phyloP scores from a whole-genome alignment of 1,140 invertebrate genomes.

The Hylyphantes graminicola region DNA sequence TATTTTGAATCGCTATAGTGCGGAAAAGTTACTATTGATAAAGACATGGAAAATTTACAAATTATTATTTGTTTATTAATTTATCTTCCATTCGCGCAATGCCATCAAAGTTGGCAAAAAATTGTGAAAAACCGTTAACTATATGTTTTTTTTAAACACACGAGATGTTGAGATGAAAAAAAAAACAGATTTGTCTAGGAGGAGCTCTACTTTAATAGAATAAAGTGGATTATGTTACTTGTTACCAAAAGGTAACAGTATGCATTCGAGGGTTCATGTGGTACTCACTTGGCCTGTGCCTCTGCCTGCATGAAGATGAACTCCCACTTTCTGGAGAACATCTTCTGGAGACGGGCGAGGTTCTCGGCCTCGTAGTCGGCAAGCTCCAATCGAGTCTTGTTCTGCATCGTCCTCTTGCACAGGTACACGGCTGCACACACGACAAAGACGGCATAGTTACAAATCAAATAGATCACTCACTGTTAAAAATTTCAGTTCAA shows the following conservation, averaged over 20 bases:
- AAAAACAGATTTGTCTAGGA: not conserved
- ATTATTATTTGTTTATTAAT: no score
- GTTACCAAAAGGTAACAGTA: no score
- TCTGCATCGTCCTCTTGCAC: conserved; percentile 99
- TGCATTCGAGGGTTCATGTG: not conserved
- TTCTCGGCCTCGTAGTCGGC: conserved; percentile 99
- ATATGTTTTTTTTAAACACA: no score
- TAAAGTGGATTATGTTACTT: no score
- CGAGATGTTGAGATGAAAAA: not conserved
- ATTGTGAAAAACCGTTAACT: no score
- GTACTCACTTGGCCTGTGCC: conserved; percentile 74
- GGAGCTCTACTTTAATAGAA: not conserved
- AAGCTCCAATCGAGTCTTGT: conserved; percentile 95
- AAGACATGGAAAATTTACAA: no score
- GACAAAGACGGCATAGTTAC: not conserved
- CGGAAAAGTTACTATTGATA: no score
- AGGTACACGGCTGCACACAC: conserved; percentile 89
- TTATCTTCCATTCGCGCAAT: no score
- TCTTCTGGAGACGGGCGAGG: conserved; percentile 95
- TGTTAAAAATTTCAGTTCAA: no score
- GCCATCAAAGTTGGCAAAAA: no score
- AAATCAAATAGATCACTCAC: no score
- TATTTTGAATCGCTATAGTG: no score
- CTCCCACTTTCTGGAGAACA: conserved; percentile 99
- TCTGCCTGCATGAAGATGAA: conserved; percentile 98